Evolutionary conservation across 2,888 invertebrate genomes (phyloP), one percentile per base, ranked within the genome.

Genomic region (Drosophila mayaguana): DNA sequence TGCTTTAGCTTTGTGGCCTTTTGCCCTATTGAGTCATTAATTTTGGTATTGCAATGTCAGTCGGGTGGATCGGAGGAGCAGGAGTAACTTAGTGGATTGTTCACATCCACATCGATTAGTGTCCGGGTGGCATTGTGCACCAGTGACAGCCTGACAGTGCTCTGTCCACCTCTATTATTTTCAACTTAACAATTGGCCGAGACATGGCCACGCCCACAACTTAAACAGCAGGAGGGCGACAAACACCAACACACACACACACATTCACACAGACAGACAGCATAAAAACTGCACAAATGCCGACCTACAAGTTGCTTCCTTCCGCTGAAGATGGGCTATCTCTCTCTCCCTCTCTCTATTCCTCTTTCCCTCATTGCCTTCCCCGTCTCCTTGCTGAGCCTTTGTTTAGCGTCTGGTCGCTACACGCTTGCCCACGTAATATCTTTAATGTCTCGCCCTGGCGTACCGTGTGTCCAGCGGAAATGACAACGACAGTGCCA

Each of bases 401-500:
- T 63, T 75, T 64, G 72, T 63, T 74, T 61, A 74, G 74, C 61
- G 57, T 55, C 64, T 55, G 53, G 64, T 46, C 25, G 40, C 53
- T 56, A 48, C 55, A 50, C 32, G 32, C 68, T 72, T 69, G 75
- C 57, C 61, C 59, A 64, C 62, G 63, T 69, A 74, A 83, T 83
- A 81, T 85, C 86, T 88, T 87, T 85, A 84, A 81, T 88, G 80
- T 77, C 72, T 78, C 68, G 75, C 63, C 45, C 55, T 70, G 69
- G 78, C 71, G 57, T 63, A 86, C 89, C 67, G 85, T 89, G 85
- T 91, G 90, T 91, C 87, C 88, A 88, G 81, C 90, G 92, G 91
- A 91, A 89, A 91, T 90, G 87, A 90, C 89, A 91, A 90, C 90
- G 90, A 89, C 90, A 91, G 89, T 89, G 88, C 90, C 92, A 91